Conservation (phyloP, 2,113 vertebrate species). For the Gymnobelideus leadbeateri region DNA sequence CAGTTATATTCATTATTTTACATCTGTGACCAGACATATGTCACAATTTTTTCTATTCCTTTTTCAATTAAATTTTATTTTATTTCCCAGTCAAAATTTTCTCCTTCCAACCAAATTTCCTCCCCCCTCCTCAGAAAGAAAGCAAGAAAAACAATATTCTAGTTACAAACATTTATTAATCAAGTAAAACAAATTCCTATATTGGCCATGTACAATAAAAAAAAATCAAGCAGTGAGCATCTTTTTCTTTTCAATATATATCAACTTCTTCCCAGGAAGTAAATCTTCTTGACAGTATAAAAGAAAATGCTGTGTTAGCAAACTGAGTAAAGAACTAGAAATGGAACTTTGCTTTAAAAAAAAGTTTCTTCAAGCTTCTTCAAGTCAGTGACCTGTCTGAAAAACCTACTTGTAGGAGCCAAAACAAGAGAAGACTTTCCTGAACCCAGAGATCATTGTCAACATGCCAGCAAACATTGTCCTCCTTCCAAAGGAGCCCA, state of each 20-base stretch:
- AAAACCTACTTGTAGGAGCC: constrained; percentile 48
- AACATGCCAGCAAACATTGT: constrained; percentile 21
- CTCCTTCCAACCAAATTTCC: background rate
- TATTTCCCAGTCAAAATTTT: background rate
- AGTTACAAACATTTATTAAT: background rate
- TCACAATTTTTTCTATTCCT: background rate
- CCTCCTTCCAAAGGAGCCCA: constrained; percentile 52
- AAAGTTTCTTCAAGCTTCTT: constrained; percentile 65
- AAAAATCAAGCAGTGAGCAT: background rate
- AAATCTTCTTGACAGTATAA: background rate
- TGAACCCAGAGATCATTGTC: constrained; percentile 44
- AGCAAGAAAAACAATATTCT: background rate
- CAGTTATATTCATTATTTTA: background rate
- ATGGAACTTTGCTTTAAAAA: constrained; percentile 41
- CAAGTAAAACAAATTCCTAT: background rate
- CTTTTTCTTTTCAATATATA: constrained; percentile 26
- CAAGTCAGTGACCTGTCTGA: constrained; percentile 27
- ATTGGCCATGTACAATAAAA: background rate
- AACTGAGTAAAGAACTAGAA: constrained; percentile 51
- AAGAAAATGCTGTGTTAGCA: background rate
- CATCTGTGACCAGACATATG: background rate
- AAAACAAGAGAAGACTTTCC: constrained; percentile 65
- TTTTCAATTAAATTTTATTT: background rate
- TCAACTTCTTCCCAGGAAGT: constrained; percentile 17
- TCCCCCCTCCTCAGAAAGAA: background rate